A percentile compares a stretch with the other conserved stretches of the same genome.
Conservation (phyloP, 35 echinoderm and acorn worm species). For the Heliocidaris erythrogramma region DNA sequence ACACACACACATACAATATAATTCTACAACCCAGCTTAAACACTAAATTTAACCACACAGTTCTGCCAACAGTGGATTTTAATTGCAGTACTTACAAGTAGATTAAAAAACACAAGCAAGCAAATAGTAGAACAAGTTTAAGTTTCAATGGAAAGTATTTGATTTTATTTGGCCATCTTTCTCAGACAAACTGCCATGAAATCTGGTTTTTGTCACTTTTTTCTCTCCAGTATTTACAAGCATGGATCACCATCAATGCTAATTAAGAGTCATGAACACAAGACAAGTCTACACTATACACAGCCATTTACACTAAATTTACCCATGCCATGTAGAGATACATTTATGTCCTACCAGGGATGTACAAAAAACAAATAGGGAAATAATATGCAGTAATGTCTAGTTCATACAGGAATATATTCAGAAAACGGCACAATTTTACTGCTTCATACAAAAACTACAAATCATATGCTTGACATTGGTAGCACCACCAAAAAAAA, state of each 20-base stretch:
- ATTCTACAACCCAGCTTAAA: background rate
- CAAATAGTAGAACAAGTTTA: slow-evolving; percentile 27
- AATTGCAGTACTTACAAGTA: slow-evolving; percentile 41
- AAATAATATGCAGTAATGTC: slow-evolving; percentile 47
- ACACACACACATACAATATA: too few species aligned
- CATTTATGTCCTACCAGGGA: slow-evolving; percentile 4
- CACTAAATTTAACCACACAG: background rate
- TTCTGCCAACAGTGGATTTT: slow-evolving; percentile 45
- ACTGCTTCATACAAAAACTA: slow-evolving; percentile 50
- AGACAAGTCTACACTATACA: slow-evolving; percentile 56
- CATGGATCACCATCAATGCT: slow-evolving; percentile 41
- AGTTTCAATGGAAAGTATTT: slow-evolving; percentile 53
- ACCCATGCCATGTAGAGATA: slow-evolving; percentile 35
- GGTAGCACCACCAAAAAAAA: slow-evolving; percentile 49
- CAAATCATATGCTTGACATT: slow-evolving; percentile 34
- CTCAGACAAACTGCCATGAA: slow-evolving; percentile 49
- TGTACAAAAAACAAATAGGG: slow-evolving; percentile 37
- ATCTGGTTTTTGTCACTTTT: slow-evolving; percentile 49
- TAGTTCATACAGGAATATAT: slow-evolving; percentile 51
- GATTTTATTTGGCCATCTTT: slow-evolving; percentile 52
- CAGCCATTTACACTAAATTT: slow-evolving; percentile 43
- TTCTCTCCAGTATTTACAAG: slow-evolving; percentile 34
- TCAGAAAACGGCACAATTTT: slow-evolving; percentile 51
- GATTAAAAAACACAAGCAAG: background rate
- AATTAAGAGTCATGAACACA: slow-evolving; percentile 32